Conservation (phyloP, 2,113 vertebrate genomes). For the Mesocricetus auratus region DNA sequence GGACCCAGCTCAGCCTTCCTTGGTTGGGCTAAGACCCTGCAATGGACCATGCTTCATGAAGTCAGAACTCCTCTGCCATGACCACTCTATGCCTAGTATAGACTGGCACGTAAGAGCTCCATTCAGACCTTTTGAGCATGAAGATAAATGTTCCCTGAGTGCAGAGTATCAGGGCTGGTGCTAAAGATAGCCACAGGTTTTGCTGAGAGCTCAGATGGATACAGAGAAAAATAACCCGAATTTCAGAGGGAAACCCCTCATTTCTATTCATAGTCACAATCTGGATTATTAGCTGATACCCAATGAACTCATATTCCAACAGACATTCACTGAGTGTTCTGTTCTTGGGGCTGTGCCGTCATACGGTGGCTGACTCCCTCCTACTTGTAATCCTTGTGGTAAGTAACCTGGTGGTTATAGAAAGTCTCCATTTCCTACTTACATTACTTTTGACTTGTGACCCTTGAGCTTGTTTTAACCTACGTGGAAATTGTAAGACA, state of each 20-base stretch:
- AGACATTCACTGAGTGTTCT: neutral
- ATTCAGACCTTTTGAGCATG: neutral
- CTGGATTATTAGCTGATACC: neutral
- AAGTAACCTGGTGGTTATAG: neutral
- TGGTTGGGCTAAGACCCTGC: too few species aligned
- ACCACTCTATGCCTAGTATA: neutral
- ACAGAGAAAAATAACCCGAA: neutral
- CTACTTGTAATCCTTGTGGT: neutral
- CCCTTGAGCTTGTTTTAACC: neutral
- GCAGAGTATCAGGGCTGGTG: neutral
- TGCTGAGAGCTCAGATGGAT: neutral
- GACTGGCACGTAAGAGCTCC: neutral
- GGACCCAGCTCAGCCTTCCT: too few species aligned
- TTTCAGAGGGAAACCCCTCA: neutral
- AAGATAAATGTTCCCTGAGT: neutral
- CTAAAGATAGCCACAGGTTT: neutral
- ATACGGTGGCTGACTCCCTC: neutral
- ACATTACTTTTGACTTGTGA: conserved; percentile 8
- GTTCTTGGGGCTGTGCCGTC: neutral
- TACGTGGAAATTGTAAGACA: neutral
- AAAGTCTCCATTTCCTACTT: neutral
- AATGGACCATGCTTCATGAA: neutral
- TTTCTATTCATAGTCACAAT: neutral
- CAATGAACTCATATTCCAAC: neutral
- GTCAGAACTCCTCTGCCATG: neutral